Base-by-base conservation (phyloP, 2,113 vertebrate species). In the Casuarius casuarius region DNA sequence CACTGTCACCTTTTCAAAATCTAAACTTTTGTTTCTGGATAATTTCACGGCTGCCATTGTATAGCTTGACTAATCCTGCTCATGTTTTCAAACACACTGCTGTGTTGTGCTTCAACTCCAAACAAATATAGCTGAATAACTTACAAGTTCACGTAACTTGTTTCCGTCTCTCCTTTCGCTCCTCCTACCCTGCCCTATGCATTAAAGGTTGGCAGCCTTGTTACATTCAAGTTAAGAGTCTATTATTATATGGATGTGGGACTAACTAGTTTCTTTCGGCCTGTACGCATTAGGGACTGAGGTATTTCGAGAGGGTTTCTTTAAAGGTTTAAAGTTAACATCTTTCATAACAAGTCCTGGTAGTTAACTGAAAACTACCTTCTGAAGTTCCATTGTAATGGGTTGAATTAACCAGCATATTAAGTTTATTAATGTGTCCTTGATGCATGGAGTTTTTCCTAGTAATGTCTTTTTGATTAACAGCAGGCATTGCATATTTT, bases 121-220 rank as follows among this genome's bases (percentile, higher is more conserved):
- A 66, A 28, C 73, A 44, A 35, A 23, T 0, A 0, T 5, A 48
- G 61, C 66, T 1, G 8, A 70, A 42, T 25, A 46, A 23, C 58
- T 51, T 19, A 35, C 3, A 40, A 26, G 22, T 46, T 62, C 70
- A 74, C 74, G 9, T 7, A 58, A 3, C 26, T 77, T 5, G 0
- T 12, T 22, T 79, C 79, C 5, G 0, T 31, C 35, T 65, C 65
- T 84, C 18, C 4, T 0, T 35, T 77, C 14, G 3, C 16, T 82
- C 26, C 35, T 1, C 0, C 6, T 25, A 61, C 56, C 40, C 44
- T 48, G 77, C 35, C 46, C 54, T 7, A 3, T 0, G 4, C 12
- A 2, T 9, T 38, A 9, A 0, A 4, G 84, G 52, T 81, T 44
- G 52, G 56, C 54, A 38, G 48, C 11, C 8, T 73, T 67, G 22